Base-by-base conservation (phyloP, 1,140 invertebrate species). In the Papilio polytes region DNA sequence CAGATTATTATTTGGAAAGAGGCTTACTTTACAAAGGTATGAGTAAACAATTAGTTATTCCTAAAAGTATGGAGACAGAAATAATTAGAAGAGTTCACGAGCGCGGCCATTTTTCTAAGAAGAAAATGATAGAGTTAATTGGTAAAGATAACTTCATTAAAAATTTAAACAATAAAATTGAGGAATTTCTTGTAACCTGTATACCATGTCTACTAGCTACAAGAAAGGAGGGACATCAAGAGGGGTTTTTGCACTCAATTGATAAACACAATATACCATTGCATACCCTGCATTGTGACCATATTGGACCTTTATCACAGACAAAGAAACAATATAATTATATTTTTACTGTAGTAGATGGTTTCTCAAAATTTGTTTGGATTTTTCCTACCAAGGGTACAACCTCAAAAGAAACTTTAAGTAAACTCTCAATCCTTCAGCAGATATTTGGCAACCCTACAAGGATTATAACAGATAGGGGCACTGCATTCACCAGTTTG, bases 281-380 rank as follows among this genome's bases (percentile, higher is more conserved):
- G 3, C n/a, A 59, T 18, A 90, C 91, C 91, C 66, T 90, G 9
- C 91, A 93, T 82, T 26, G 88, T 18, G 91, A 94, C 81, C 89
- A 94, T 80, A 73, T 94, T n/a, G 94, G 95, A 63, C 92, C 94
- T 6, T 74, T 95, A 26, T 78, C 83, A 26, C 56, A 84, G 8
- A 91, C 91, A 0, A 84, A 84, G 13, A 95, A 95, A 59, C 83
- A 84, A 8, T 95, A 95, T 79, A 88, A 90, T 46, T 85, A 95
- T 80, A 86, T 95, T 3, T 85, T 95, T 0, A 88, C 85, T 0
- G 80, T 95, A 1, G 82, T 94, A 2, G 91, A 95, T 81, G 87
- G 81, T 2, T 95, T 94, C 85, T 87, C 90, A 1, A 95, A 95
- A 73, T 95, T 94, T 84, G 81, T 83, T 1, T 93, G 89, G 87